Evolutionary conservation across 1,140 invertebrate species (phyloP).

Genomic region (Ditylenchus dipsaci): DNA sequence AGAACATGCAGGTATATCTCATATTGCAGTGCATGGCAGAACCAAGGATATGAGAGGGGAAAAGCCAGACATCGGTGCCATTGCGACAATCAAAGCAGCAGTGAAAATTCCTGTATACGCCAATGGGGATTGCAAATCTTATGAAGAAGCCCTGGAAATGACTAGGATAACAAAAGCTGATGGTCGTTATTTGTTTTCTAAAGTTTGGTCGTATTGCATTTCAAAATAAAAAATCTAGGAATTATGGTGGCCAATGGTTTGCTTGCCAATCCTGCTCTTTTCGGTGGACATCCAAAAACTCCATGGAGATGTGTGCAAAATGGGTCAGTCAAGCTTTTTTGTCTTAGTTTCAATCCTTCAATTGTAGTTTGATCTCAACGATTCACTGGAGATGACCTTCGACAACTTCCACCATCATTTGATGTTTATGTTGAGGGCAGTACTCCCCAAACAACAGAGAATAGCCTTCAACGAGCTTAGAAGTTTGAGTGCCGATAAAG

Average conservation of each 20-base stretch:
- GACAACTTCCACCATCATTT: slow-evolving; percentile 7
- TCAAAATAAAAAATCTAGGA: slow-evolving; percentile 56
- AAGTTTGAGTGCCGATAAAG: not conserved
- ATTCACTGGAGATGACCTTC: not conserved
- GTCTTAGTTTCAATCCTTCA: not conserved
- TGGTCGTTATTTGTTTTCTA: slow-evolving; percentile 63
- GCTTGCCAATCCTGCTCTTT: slow-evolving; percentile 83
- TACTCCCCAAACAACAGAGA: not conserved
- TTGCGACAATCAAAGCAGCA: slow-evolving; percentile 71
- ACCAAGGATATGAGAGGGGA: slow-evolving; percentile 74
- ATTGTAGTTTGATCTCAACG: not conserved
- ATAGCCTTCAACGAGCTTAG: slow-evolving; percentile 8
- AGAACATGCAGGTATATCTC: slow-evolving; percentile 78
- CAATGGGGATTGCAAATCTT: slow-evolving; percentile 78
- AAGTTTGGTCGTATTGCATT: not conserved
- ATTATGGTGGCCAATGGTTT: slow-evolving; percentile 84
- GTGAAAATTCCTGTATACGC: slow-evolving; percentile 77
- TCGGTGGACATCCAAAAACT: slow-evolving; percentile 68
- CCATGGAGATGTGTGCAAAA: slow-evolving; percentile 73
- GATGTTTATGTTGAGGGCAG: not conserved
- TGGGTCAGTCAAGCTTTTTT: slow-evolving; percentile 67
- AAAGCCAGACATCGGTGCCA: slow-evolving; percentile 71
- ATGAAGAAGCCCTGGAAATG: slow-evolving; percentile 69
- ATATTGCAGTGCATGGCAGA: slow-evolving; percentile 82
- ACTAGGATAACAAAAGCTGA: slow-evolving; percentile 69